Evolutionary conservation across 2,888 invertebrate genomes (phyloP), one percentile per base, ranked within the genome.

Genomic region (Pammene aurita): DNA sequence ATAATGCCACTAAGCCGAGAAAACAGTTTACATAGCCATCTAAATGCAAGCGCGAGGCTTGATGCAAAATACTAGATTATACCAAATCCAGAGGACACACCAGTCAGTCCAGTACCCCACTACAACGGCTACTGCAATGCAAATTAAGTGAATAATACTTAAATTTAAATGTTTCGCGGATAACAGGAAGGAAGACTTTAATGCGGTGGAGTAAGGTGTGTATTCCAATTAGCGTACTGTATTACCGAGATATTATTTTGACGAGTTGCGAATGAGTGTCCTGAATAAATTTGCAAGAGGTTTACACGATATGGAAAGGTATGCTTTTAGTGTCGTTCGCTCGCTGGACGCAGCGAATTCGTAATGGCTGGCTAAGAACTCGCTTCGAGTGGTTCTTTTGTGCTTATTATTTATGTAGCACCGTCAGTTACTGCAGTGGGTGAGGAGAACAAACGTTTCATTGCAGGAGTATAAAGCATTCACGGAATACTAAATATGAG

Each of bases 231-330:
- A 68, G 48, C 67, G 26, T 42, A 26, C 38, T 48, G 62, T 76
- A 77, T 80, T 77, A 75, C 80, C 76, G 71, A 77, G 78, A 84
- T 84, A 84, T 86, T 82, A 87, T 86, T 54, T 87, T 86, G 86
- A 87, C 80, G 84, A 86, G 86, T 80, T 77, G 78, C 81, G 82
- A 83, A 85, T 80, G 86, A 85, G 86, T 85, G 85, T 84, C 82
- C 84, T 86, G 88, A 89, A 89, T 89, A 87, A 85, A 89, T 89
- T 90, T 90, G 84, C 87, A 87, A 87, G 82, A 84, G 85, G 83
- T 85, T 85, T 83, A 82, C 86, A 82, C 78, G 84, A 80, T 84
- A 84, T 82, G 81, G 84, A 81, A 80, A 84, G 82, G 84, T 78
- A 84, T 83, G 84, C 82, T 85, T 83, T 86, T 88, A 87, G 88